Evolutionary conservation across 2,888 invertebrate species (phyloP).

Genomic region (Oxycera nigricornis): DNA sequence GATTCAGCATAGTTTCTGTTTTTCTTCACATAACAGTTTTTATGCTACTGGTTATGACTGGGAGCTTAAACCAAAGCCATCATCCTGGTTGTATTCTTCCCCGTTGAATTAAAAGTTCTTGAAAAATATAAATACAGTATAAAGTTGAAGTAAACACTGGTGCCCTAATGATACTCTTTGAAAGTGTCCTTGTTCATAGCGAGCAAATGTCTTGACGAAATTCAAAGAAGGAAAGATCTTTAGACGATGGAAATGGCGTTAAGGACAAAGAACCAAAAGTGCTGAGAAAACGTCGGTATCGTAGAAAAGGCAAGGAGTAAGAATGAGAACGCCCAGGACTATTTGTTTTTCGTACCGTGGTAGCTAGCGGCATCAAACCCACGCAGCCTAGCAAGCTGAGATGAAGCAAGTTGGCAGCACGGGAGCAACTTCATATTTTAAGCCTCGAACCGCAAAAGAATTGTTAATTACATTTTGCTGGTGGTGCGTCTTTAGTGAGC

Average conservation of each 20-base stretch:
- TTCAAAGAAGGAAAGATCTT: background rate
- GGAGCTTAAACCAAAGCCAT: background rate
- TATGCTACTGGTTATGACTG: background rate
- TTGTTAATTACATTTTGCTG: slow-evolving; percentile 36
- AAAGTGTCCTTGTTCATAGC: slow-evolving; percentile 7
- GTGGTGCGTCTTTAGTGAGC: slow-evolving; percentile 9
- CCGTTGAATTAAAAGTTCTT: background rate
- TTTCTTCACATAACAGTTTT: background rate
- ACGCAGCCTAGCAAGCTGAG: background rate
- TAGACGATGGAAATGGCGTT: background rate
- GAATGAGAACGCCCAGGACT: too few species aligned
- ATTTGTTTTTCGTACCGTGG: background rate
- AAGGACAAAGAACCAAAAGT: background rate
- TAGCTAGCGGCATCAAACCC: background rate
- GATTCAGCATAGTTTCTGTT: background rate
- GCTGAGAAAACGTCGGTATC: background rate
- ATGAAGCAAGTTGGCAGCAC: too few species aligned
- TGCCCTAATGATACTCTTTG: slow-evolving; percentile 21
- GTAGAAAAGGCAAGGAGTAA: background rate
- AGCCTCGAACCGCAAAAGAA: slow-evolving; percentile 37
- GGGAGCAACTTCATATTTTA: slow-evolving; percentile 26
- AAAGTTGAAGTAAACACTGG: slow-evolving; percentile 26
- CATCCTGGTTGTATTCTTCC: background rate
- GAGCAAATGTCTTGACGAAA: background rate
- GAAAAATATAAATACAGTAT: slow-evolving; percentile 4